A percentile compares a stretch with the other conserved stretches of the same genome.
phyloP scores from a whole-genome alignment of 37 sponge, comb jelly and placozoan genomes.

The Cliona cf. orientalis region DNA sequence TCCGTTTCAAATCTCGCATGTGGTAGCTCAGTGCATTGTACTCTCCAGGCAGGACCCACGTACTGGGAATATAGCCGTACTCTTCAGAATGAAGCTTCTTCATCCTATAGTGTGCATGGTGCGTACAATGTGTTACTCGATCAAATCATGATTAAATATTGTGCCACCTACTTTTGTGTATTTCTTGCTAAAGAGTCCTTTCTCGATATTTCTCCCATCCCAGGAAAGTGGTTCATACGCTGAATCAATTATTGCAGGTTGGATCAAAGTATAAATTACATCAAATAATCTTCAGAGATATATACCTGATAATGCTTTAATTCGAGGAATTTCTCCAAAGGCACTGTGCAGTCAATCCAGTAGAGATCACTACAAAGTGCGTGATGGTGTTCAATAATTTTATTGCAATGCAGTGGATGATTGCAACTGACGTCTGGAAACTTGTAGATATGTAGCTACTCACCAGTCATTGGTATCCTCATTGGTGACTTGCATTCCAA shows the following conservation, averaged over 20 bases:
- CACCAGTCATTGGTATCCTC: conserved; percentile 59
- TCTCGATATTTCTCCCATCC: conserved; percentile 89
- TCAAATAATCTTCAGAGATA: background rate
- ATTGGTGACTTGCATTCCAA: conserved; percentile 48
- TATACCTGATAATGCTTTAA: conserved; percentile 78
- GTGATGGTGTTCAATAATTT: background rate
- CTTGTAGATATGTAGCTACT: background rate
- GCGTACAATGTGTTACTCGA: too few species aligned
- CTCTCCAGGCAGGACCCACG: conserved; percentile 90
- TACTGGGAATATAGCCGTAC: conserved; percentile 72
- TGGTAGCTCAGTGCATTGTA: conserved; percentile 40
- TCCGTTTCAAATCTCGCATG: conserved; percentile 47
- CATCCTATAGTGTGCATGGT: too few species aligned
- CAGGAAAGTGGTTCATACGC: conserved; percentile 92
- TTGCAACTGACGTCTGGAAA: background rate
- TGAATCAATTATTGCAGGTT: conserved; percentile 2
- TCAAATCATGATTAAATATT: background rate
- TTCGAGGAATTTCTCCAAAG: conserved; percentile 51
- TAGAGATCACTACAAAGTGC: conserved; percentile 47
- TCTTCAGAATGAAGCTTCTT: conserved; percentile 59
- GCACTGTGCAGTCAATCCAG: conserved; percentile 66
- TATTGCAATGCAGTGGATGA: background rate
- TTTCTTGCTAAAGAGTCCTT: conserved; percentile 88
- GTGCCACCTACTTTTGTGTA: conserved; percentile 60
- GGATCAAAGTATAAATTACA: background rate